Conservation (phyloP, 2,888 invertebrate species). For the Uropetala carovei region DNA sequence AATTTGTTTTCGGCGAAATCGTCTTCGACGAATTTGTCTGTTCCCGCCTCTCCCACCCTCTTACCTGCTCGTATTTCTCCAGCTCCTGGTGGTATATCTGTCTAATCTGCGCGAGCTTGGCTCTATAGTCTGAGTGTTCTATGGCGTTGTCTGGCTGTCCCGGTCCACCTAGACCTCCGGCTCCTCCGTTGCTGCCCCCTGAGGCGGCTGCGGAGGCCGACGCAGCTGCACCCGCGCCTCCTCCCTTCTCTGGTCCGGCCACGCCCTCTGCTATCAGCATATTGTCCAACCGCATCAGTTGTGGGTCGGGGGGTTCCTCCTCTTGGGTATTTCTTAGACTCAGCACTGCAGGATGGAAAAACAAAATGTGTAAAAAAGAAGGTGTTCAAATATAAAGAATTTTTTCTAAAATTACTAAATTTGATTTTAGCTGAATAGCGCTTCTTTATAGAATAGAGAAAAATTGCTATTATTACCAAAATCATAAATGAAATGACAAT, state of each 20-base stretch:
- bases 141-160: constrained; percentile 95
- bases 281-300: constrained; percentile 98
- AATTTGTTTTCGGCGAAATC: too few species aligned
- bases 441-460: too few species aligned
- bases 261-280: constrained; percentile 99
- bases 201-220: constrained; percentile 92
- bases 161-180: constrained; percentile 77
- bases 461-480: too few species aligned
- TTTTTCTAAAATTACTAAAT: too few species aligned
- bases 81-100: constrained; percentile 99
- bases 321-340: constrained; percentile 98
- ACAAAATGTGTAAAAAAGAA: constrained; percentile 2
- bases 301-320: constrained; percentile 98
- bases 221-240: constrained; percentile 91
- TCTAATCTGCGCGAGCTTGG: constrained; percentile 98
- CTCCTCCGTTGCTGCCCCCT: constrained; percentile 72
- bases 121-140: constrained; percentile 99
- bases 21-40: too few species aligned
- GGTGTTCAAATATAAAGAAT: too few species aligned
- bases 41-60: constrained; percentile 67
- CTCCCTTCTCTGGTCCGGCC: constrained; percentile 96
- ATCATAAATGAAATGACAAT: too few species aligned
- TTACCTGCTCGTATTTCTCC: constrained; percentile 98
- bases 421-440: too few species aligned
- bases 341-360: constrained; percentile 81